Conservation (phyloP, 92 coral and sea anemone genomes). For the Galaxea fascicularis region DNA sequence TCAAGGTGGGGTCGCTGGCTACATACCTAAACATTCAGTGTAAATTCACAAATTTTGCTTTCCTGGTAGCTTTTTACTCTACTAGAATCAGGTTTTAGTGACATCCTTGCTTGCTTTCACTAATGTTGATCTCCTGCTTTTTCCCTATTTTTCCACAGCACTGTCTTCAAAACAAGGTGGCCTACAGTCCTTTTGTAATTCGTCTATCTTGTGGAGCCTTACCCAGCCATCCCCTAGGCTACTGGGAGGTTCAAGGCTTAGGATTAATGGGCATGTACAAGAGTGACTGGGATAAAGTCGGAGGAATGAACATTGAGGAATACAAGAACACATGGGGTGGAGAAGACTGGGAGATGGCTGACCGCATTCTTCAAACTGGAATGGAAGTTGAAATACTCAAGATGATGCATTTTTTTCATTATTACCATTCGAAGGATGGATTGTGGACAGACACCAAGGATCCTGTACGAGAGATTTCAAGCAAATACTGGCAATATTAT, state of each 20-base stretch:
- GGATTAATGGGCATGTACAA: slow-evolving; percentile 90
- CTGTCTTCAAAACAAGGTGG: slow-evolving; percentile 70
- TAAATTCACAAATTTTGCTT: too few species aligned
- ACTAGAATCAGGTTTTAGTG: too few species aligned
- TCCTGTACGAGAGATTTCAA: neutral
- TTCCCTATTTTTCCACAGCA: slow-evolving; percentile 59
- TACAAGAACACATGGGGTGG: slow-evolving; percentile 92
- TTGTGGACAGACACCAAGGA: slow-evolving; percentile 76
- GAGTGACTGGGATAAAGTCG: slow-evolving; percentile 94
- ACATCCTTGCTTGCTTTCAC: too few species aligned
- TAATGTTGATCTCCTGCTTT: neutral
- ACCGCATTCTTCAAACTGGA: slow-evolving; percentile 82
- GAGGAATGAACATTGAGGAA: slow-evolving; percentile 89
- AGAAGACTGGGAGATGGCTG: slow-evolving; percentile 93
- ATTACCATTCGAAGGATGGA: slow-evolving; percentile 84
- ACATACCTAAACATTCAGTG: too few species aligned
- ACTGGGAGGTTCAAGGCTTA: slow-evolving; percentile 87
- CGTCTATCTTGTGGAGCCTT: slow-evolving; percentile 84
- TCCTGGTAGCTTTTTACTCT: too few species aligned
- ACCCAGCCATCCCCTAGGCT: slow-evolving; percentile 64
- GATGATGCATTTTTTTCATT: slow-evolving; percentile 78
- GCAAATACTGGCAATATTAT: neutral
- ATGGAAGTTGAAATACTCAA: slow-evolving; percentile 86
- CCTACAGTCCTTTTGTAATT: slow-evolving; percentile 73
- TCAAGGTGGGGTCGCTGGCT: too few species aligned